Percentiles rank a stretch among this genome's conserved stretches.
Evolutionary conservation across 2,888 invertebrate genomes (phyloP).

Genomic region (Ferdinandea cuprea): DNA sequence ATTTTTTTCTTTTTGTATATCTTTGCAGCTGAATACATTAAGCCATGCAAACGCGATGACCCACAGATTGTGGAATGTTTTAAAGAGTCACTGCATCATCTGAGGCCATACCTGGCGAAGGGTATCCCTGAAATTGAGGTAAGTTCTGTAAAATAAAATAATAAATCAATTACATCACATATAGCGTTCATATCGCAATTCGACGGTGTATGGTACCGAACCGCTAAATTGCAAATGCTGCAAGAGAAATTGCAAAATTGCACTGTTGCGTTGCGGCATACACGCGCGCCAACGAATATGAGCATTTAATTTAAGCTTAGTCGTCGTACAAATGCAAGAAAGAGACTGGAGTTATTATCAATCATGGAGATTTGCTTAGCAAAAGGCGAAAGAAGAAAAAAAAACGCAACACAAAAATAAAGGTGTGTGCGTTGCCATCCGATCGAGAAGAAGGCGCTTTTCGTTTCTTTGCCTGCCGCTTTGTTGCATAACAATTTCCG

Average conservation of each 20-base stretch:
- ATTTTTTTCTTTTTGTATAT: slow-evolving; percentile 1
- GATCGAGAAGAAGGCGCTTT: background rate
- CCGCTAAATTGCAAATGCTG: slow-evolving; percentile 57
- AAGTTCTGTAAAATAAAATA: slow-evolving; percentile 56
- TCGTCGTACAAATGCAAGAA: slow-evolving; percentile 10
- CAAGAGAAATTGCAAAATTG: slow-evolving; percentile 45
- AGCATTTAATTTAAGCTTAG: slow-evolving; percentile 9
- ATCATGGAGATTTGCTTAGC: background rate
- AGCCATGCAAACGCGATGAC: slow-evolving; percentile 87
- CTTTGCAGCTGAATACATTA: slow-evolving; percentile 86
- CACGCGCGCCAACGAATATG: background rate
- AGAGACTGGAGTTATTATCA: slow-evolving; percentile 13
- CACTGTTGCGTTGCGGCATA: background rate
- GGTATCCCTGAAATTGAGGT: slow-evolving; percentile 87
- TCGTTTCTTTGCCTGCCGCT: slow-evolving; percentile 12
- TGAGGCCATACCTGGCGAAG: slow-evolving; percentile 85
- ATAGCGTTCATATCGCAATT: slow-evolving; percentile 24
- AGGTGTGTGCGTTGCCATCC: background rate
- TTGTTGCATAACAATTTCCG: slow-evolving; percentile 56
- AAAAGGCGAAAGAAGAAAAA: background rate
- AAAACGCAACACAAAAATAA: background rate
- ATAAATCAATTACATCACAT: slow-evolving; percentile 46
- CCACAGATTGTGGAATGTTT: slow-evolving; percentile 86
- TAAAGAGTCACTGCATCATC: slow-evolving; percentile 84
- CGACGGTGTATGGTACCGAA: background rate